Conservation (phyloP, 1,140 invertebrate genomes). For the Macrocentrus cingulum region DNA sequence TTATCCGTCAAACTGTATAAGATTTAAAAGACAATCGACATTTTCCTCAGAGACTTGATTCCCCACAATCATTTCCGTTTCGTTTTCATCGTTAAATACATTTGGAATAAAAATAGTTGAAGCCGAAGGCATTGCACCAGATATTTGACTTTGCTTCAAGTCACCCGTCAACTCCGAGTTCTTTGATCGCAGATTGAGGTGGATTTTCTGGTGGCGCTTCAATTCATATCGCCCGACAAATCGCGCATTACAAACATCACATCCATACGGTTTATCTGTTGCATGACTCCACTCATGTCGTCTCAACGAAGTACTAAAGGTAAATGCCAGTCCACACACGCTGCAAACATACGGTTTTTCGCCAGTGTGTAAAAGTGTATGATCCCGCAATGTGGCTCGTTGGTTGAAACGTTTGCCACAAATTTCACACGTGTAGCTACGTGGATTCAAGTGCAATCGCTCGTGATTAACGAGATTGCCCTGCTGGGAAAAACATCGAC, state of each 20-base stretch:
- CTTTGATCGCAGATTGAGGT: slow-evolving; percentile 30
- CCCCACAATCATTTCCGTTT: slow-evolving; percentile 36
- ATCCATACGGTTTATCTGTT: slow-evolving; percentile 56
- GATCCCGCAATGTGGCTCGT: slow-evolving; percentile 51
- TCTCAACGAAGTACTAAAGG: slow-evolving; percentile 51
- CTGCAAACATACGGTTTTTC: slow-evolving; percentile 60
- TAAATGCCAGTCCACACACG: slow-evolving; percentile 55
- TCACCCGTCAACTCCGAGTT: too few relatives aligned
- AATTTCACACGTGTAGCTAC: slow-evolving; percentile 57
- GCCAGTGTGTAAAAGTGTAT: slow-evolving; percentile 57
- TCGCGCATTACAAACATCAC: slow-evolving; percentile 50
- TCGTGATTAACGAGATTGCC: slow-evolving; percentile 63
- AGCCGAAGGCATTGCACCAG: slow-evolving; percentile 15
- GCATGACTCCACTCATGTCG: slow-evolving; percentile 55
- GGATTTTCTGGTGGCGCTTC: slow-evolving; percentile 50
- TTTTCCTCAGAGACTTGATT: slow-evolving; percentile 53
- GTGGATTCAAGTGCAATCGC: slow-evolving; percentile 61
- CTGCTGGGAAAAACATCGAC: slow-evolving; percentile 60
- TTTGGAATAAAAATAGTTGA: slow-evolving; percentile 47
- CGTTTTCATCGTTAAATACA: slow-evolving; percentile 42
- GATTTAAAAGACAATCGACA: slow-evolving; percentile 47
- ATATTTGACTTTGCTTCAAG: too few relatives aligned
- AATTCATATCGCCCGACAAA: slow-evolving; percentile 55
- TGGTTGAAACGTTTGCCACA: slow-evolving; percentile 60
- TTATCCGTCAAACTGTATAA: slow-evolving; percentile 42